phyloP scores from a whole-genome alignment of 2,113 vertebrate species.

The Myotis brandtii region DNA sequence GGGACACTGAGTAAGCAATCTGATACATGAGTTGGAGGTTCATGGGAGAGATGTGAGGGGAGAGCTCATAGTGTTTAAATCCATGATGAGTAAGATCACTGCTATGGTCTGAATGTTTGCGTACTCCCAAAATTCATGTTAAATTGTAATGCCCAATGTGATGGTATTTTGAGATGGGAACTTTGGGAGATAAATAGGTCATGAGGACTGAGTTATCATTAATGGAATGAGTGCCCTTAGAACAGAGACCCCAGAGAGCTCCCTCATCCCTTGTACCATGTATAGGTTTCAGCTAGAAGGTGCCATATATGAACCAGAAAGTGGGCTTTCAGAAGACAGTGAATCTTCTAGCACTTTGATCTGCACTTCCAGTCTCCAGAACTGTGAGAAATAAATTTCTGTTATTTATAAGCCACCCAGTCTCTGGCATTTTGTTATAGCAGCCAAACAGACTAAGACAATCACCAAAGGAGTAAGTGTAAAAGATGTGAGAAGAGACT shows the following conservation, averaged over 20 bases:
- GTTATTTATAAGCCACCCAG: background rate
- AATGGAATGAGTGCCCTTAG: background rate
- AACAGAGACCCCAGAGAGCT: background rate
- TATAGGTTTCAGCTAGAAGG: background rate
- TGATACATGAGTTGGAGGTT: background rate
- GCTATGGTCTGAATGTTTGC: background rate
- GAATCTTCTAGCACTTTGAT: background rate
- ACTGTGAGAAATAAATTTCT: background rate
- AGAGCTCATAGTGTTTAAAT: background rate
- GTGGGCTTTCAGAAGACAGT: background rate
- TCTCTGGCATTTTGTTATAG: background rate
- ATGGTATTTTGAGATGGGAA: background rate
- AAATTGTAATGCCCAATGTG: background rate
- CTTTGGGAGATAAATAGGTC: background rate
- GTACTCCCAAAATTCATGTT: background rate
- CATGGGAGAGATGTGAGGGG: background rate
- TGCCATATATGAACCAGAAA: background rate
- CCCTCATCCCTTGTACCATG: background rate
- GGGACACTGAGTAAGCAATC: background rate
- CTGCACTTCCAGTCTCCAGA: background rate
- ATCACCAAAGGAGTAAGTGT: background rate
- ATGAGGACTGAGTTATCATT: background rate
- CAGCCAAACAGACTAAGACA: background rate
- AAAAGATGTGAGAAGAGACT: background rate
- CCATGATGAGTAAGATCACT: background rate